Percentiles rank a stretch among this genome's conserved stretches.
These are phyloP conservation scores for Potamarius usumacintae DNA, from an alignment of 2,113 vertebrate species.

Conservation along the genomic window DNA sequence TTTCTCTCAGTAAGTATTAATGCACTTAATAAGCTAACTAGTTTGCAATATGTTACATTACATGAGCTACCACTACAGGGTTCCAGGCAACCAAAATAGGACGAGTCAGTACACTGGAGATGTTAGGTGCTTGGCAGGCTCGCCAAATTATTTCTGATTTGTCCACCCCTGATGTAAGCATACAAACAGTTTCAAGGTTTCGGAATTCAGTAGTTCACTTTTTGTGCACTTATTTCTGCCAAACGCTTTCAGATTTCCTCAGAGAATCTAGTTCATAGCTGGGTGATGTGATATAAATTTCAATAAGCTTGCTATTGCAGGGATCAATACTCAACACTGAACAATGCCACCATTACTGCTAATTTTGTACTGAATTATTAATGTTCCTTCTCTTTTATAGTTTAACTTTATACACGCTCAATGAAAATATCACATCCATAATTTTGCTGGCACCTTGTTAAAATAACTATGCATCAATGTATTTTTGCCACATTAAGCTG, in stretches of 20 bases:
- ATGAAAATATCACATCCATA: not conserved
- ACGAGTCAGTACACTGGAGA: not conserved
- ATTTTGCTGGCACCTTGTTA: not conserved
- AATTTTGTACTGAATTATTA: not conserved
- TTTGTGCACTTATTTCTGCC: not conserved
- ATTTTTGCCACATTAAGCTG: not conserved
- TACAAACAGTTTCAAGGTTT: not conserved
- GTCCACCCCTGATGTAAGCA: not conserved
- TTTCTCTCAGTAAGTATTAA: not conserved
- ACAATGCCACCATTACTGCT: not conserved
- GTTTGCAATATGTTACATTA: not conserved
- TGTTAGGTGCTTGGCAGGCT: not conserved
- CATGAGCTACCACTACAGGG: not conserved
- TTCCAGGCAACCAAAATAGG: not conserved
- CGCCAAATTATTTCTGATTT: not conserved
- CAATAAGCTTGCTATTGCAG: not conserved
- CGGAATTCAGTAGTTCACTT: not conserved
- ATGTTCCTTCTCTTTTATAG: not conserved
- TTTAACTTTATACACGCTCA: not conserved
- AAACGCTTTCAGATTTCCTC: not conserved
- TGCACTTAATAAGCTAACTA: not conserved
- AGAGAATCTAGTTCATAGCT: not conserved
- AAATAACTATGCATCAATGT: not conserved
- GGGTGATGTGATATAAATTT: too few relatives aligned
- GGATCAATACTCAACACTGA: not conserved